Evolutionary conservation across 2,888 invertebrate species (phyloP).

Genomic region (Pogonocherus hispidulus): DNA sequence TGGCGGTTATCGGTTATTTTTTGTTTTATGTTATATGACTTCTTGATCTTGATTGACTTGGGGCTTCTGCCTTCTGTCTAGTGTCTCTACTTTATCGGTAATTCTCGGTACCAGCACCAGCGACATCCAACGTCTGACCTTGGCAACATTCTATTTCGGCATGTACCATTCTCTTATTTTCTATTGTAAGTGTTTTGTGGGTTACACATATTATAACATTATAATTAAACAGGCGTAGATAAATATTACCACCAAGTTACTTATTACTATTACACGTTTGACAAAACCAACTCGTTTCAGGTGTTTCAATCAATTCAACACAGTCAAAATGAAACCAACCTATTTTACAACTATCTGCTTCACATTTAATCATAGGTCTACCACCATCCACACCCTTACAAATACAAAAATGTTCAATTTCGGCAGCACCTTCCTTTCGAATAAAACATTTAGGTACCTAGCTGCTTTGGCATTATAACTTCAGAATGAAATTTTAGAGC

Average conservation of each 20-base stretch:
- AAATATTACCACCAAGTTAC: background rate
- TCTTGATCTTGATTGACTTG: too few relatives aligned
- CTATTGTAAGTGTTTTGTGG: too few relatives aligned
- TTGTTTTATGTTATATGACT: too few relatives aligned
- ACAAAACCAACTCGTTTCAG: background rate
- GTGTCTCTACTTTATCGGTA: too few relatives aligned
- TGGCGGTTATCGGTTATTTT: too few relatives aligned
- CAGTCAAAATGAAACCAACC: conserved; percentile 98
- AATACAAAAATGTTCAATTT: background rate
- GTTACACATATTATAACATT: too few relatives aligned
- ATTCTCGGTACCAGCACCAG: too few relatives aligned
- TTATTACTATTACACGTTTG: conserved; percentile 60
- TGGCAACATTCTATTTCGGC: too few relatives aligned
- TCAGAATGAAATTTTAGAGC: background rate
- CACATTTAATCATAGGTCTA: conserved; percentile 75
- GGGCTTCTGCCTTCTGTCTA: too few relatives aligned
- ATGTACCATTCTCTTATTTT: too few relatives aligned
- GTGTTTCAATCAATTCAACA: conserved; percentile 73
- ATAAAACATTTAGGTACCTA: conserved; percentile 17
- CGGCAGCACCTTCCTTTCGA: background rate
- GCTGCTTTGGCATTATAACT: background rate
- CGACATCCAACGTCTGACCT: too few relatives aligned
- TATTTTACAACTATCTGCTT: conserved; percentile 89
- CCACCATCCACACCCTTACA: conserved; percentile 37
- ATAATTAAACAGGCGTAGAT: too few relatives aligned